These are phyloP conservation scores for Anabas testudineus DNA, from an alignment of 2,797 vertebrate species.

Conservation along the genomic window DNA sequence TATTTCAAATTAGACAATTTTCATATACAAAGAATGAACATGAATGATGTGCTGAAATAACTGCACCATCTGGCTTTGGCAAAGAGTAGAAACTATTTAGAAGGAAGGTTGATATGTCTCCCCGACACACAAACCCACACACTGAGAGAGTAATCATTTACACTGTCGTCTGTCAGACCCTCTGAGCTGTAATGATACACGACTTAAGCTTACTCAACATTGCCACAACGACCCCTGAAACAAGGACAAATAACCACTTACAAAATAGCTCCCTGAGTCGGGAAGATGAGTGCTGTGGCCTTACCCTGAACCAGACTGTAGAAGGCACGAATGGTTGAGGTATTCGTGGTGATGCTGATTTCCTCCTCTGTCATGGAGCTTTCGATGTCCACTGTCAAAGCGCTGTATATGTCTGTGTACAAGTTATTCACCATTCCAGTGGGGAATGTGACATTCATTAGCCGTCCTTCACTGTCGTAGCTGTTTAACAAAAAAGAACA, in stretches of 20 bases:
- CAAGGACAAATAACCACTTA: conserved; percentile 71
- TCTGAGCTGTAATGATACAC: conserved; percentile 73
- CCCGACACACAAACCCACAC: conserved; percentile 61
- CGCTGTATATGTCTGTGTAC: conserved; percentile 92
- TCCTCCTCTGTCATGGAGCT: conserved; percentile 95
- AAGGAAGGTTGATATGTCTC: conserved; percentile 69
- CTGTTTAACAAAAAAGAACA: conserved; percentile 78
- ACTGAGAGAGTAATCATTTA: conserved; percentile 75
- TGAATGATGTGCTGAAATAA: conserved; percentile 54
- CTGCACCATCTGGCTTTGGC: conserved; percentile 61
- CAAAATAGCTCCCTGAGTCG: conserved; percentile 43
- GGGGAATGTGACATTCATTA: conserved; percentile 98
- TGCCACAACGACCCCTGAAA: conserved; percentile 71
- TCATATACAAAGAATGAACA: conserved; percentile 25
- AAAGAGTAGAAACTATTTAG: conserved; percentile 60
- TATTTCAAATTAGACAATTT: conserved; percentile 43
- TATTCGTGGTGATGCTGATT: conserved; percentile 94
- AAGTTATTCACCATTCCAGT: conserved; percentile 96
- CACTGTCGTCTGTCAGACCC: conserved; percentile 69
- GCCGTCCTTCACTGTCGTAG: conserved; percentile 96
- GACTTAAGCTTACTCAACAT: conserved; percentile 78
- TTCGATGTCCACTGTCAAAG: conserved; percentile 93
- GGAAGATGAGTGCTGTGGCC: conserved; percentile 10
- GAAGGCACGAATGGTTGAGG: conserved; percentile 93
- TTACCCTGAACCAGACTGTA: conserved; percentile 97